Evolutionary conservation across 2,113 vertebrate genomes (phyloP), one percentile per base, ranked within the genome.

Genomic region (Callipepla squamata): DNA sequence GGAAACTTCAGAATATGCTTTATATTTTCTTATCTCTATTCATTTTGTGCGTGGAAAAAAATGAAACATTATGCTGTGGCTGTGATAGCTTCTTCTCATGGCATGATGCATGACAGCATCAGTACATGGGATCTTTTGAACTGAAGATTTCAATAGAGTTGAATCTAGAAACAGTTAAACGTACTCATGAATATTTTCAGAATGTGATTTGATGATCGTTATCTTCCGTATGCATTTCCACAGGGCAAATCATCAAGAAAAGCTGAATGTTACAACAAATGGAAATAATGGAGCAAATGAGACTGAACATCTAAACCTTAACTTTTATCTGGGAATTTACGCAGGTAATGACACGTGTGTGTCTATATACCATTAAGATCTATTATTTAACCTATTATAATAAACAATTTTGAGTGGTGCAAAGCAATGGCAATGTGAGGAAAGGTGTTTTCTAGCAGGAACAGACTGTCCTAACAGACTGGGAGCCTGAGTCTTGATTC

Each of bases 311-410:
- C 96, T 98, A 90, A 98, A 98, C 97, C 98, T 98, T 97, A 97
- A 93, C 96, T 98, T 98, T 95, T 98, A 98, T 96, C 98, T 99
- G 95, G 98, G 98, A 97, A 98, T 98, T 97, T 99, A 99, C 57
- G 98, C 98, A 98, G 98, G 99, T 99, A 98, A 98, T 94, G 80
- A 44, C 44, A 74, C 8, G 0, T 22, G 19, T 63, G 19, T 89
- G 8, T 82, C 32, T 74, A 5, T 44, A 80, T 85, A 86, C 76
- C 47, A 16, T 87, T 28, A 78, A 79, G 59, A 2, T 50, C 70
- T 67, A 53, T 90, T 88, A 62, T 93, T 83, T 76, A 59, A 65
- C 70, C 45, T 87, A 21, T 86, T 75, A 36, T 63, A 28, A 22
- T 59, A 61, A 32, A 50, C 26, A 62, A 42, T 87, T 91, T 73